Evolutionary conservation across 2,797 vertebrate species (phyloP), one percentile per base, ranked within the genome.

Genomic region (Ceryle rudis): DNA sequence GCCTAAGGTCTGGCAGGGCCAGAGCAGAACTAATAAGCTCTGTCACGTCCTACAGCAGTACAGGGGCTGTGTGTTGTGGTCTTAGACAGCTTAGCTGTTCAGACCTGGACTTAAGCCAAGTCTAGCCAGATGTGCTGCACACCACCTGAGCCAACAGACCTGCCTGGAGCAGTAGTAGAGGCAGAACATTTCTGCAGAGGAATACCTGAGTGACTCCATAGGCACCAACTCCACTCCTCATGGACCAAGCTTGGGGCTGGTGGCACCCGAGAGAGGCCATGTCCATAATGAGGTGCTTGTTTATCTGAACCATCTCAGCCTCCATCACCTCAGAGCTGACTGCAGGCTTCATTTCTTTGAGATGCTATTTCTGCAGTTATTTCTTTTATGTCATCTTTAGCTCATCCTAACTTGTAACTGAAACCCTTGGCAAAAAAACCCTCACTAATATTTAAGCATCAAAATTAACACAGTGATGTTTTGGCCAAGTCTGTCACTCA

Each of bases 301-400:
- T 94, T 66, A 52, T 37, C 54, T 62, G 72, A 86, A 17, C 57
- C 28, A 13, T 29, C 62, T 89, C 81, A 92, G 73, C 22, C 62
- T 78, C 54, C 5, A 0, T 35, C 51, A 67, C 16, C 58, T 74
- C 78, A 42, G 69, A 70, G 52, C 31, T 82, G 51, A 31, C 35
- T 42, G 33, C 12, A 77, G 51, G 80, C 62, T 93, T 89, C 41
- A 41, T 29, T 74, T 42, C 62, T 79, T 37, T 52, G 51, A 89
- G 22, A 81, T 37, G 19, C n/a, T 35, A 66, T 55, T 85, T 86
- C 72, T 57, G 28, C 44, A 35, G 33, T 77, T 4, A 75, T 44
- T 90, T 64, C 11, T 93, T 93, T 62, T 18, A 70, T 19, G 51
- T 65, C 64, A 88, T 84, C 41, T 94, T 93, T 47, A 94, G 44